Base-by-base conservation (phyloP, 2,888 invertebrate genomes). In the Spodoptera littoralis region DNA sequence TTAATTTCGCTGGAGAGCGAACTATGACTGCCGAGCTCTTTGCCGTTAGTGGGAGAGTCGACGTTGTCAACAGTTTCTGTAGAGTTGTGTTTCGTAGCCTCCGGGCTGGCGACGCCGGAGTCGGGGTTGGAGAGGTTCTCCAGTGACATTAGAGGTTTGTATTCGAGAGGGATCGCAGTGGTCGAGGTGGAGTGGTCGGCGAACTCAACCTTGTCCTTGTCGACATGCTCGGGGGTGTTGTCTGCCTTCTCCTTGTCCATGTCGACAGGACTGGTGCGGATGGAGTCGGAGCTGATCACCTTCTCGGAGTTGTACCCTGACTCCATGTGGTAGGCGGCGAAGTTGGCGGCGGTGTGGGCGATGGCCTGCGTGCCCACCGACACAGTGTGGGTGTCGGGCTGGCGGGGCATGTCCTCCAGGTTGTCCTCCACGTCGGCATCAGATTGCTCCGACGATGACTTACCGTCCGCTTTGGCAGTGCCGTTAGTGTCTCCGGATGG, bases 381-480 rank as follows among this genome's bases (percentile, higher is more conserved):
- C 6, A 85, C 85, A 1, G 85, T 79, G 65, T 90, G 86, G 0
- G 87, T 84, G 71, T 90, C 90, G 0, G 84, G 70, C 6, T 82
- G 84, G 3, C 90, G 86, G 3, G 93, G 89, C 43, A 92, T 91
- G 60, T 96, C 96, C 71, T 97, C 96, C 1, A 96, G 89, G 83
- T 97, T 97, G 82, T 97, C 97, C 88, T 98, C 98, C 0, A 97
- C 95, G 83, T 98, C 98, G 0, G 97, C 97, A 84, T 97, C 97
- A 1, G 97, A 97, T 82, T 97, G 96, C 73, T 96, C 96, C n/a
- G 95, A 95, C 18, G 96, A 96, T 0, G 96, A 96, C 84, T 95
- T 95, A 73, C 93, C 92, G 42, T 95, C 95, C 50, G 91, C 92
- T 66, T 90, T 91, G 59, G 88, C 78, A 42, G 90, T 79, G 51